Base-by-base conservation (phyloP, 2,888 invertebrate species). In the Aphrophora alni region DNA sequence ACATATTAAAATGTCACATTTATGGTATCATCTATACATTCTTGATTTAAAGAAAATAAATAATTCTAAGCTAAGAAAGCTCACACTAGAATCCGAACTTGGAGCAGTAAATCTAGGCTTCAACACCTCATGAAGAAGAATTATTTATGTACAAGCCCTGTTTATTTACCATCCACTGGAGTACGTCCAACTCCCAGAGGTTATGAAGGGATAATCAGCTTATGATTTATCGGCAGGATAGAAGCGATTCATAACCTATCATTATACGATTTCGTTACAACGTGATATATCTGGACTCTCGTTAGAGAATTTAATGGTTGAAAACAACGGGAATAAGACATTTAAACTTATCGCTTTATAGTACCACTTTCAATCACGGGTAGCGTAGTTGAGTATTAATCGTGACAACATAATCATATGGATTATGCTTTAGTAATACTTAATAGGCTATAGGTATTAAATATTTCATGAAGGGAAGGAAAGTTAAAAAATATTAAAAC, bases 201-300 rank as follows among this genome's bases (percentile, higher is more conserved):
- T 59, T 59, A 59, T 59, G 59, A 59, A 59, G 59, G 59, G 59
- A 59, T 59, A 59, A 59, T 59, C 59, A 21, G n/a, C 59, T 59
- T 5, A 59, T 59, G 59, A 59, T 59, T 59, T 59, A 59, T 59
- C 59, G 59, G 59, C 59, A 59, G 59, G 59, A 59, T 59, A 59
- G 59, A 59, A 59, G 14, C 59, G 59, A 59, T 59, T 21, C 59
- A 21, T 59, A 59, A 59, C 59, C 59, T 59, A 59, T 59, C 59
- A 59, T 59, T 59, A 59, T 59, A 59, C 59, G 59, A 59, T 59
- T 59, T 59, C 59, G 59, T 59, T 59, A 59, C 59, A 59, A 21
- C 59, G 59, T 59, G 59, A 59, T 59, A 59, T 59, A 59, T 59
- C 59, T 59, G 59, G 59, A 59, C 59, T 59, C 59, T 59, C 59